These are phyloP conservation scores for Zaprionus lineosus DNA, from an alignment of 2,888 invertebrate species.

Conservation along the genomic window DNA sequence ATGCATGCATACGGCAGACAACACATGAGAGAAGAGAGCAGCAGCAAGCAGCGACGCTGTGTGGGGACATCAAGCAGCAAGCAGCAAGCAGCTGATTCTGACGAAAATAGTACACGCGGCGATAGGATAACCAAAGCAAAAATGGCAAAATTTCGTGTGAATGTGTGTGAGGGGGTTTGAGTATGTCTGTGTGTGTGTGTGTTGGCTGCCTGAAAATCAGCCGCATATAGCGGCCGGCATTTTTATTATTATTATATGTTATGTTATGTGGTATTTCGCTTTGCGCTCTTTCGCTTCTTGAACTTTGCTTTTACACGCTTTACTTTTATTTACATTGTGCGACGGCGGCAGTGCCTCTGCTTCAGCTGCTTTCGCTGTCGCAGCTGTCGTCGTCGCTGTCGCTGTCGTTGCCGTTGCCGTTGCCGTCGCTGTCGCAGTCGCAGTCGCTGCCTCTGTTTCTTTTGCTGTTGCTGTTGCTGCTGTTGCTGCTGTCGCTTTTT, in stretches of 20 bases:
- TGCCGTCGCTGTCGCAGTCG: conserved; percentile 13
- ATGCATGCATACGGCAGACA: neutral
- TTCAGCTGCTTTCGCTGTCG: conserved; percentile 7
- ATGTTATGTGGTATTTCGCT: conserved; percentile 65
- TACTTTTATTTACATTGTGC: conserved; percentile 48
- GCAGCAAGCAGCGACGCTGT: neutral
- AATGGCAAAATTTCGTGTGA: conserved; percentile 47
- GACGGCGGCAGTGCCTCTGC: conserved; percentile 10
- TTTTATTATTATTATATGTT: conserved; percentile 71
- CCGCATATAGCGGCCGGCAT: conserved; percentile 73
- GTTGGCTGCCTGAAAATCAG: conserved; percentile 57
- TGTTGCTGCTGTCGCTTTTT: conserved; percentile 43
- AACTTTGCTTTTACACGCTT: conserved; percentile 55
- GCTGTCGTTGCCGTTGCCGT: conserved; percentile 18
- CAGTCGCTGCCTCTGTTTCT: conserved; percentile 4
- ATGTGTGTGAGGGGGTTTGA: conserved; percentile 23
- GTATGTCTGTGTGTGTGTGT: conserved; percentile 14
- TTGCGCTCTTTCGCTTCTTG: conserved; percentile 53
- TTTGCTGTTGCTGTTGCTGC: conserved; percentile 4
- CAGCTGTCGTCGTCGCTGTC: conserved; percentile 9
- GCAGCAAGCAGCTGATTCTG: conserved; percentile 60
- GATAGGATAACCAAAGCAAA: conserved; percentile 62
- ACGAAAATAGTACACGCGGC: conserved; percentile 66
- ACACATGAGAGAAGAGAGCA: neutral
- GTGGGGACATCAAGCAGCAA: neutral